Conservation (phyloP, 2,888 invertebrate species). For the Polyommatus icarus region DNA sequence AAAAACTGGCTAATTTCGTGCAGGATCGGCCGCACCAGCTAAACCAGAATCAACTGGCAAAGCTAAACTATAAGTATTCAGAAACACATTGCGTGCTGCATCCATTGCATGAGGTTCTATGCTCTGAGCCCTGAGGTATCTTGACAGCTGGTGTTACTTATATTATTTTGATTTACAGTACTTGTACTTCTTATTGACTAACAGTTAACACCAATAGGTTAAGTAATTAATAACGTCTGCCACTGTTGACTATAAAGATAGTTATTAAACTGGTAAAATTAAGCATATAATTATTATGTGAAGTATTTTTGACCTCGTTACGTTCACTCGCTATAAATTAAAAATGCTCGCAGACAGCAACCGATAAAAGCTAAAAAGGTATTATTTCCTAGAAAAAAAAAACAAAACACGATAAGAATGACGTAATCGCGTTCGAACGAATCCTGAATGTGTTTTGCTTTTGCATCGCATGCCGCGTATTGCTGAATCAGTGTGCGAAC, state of each 20-base stretch:
- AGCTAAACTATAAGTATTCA: not conserved
- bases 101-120: too few species aligned
- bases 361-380: not conserved
- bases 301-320: not conserved
- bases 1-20: not conserved
- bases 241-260: too few species aligned
- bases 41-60: not conserved
- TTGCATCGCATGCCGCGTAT: not conserved
- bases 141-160: too few species aligned
- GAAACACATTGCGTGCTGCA: not conserved
- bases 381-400: conserved; percentile 28
- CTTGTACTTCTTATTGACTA: too few species aligned
- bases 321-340: not conserved
- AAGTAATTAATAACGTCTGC: too few species aligned
- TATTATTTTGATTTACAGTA: too few species aligned
- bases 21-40: not conserved
- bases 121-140: too few species aligned
- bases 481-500: conserved; percentile 72
- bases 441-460: conserved; percentile 50
- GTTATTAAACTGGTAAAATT: not conserved
- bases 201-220: too few species aligned
- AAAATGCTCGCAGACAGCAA: not conserved
- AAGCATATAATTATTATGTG: not conserved
- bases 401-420: conserved; percentile 12
- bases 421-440: conserved; percentile 14